These are phyloP conservation scores for Heteromormyrus szaboi DNA, from an alignment of 2,797 vertebrate species.

Conservation along the genomic window DNA sequence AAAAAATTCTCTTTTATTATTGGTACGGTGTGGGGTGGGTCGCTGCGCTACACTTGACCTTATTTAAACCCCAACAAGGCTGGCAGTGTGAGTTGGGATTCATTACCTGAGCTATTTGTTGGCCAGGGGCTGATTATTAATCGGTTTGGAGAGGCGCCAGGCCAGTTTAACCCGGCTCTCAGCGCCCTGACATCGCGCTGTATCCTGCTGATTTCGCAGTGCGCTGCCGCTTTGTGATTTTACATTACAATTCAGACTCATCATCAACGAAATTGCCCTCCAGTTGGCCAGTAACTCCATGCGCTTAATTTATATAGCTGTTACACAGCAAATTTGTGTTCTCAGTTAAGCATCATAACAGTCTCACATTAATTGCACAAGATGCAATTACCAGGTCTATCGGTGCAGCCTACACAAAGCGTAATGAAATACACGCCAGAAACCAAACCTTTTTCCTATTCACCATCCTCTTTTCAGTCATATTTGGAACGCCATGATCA, in stretches of 20 bases:
- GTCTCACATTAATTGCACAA: neutral
- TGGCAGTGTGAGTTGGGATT: neutral
- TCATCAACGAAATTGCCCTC: constrained; percentile 1
- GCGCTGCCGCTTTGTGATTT: neutral
- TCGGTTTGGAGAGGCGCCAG: neutral
- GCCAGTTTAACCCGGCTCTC: neutral
- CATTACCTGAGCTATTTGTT: constrained; percentile 6
- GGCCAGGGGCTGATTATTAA: constrained; percentile 9
- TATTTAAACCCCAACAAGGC: neutral
- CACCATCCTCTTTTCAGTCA: neutral
- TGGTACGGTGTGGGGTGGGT: neutral
- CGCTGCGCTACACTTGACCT: neutral
- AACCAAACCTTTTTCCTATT: neutral
- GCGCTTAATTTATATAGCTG: constrained; percentile 1
- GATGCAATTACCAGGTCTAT: neutral
- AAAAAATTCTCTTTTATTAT: neutral
- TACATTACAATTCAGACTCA: neutral
- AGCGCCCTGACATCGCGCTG: neutral
- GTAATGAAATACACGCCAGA: neutral
- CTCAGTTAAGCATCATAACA: constrained; percentile 1
- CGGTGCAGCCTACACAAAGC: neutral
- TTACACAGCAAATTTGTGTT: neutral
- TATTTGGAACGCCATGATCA: neutral
- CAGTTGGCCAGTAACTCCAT: neutral
- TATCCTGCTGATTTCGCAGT: neutral